Conservation (phyloP, 1,140 invertebrate species). For the Drosophila asahinai region DNA sequence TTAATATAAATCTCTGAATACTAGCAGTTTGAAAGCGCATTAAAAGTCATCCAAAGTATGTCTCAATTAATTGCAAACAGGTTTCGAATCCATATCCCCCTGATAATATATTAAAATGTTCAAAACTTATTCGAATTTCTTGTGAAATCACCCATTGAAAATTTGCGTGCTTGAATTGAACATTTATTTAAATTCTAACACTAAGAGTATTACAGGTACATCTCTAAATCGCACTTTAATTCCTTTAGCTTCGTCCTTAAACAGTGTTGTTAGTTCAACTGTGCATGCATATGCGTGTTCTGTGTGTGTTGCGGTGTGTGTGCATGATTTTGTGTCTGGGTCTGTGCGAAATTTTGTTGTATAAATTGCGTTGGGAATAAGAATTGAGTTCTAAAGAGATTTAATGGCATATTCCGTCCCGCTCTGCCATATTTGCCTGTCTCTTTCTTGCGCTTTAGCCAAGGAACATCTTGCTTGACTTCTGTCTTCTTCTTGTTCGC, state of each 20-base stretch:
- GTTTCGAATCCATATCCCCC: not conserved
- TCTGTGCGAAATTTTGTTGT: conserved; percentile 75
- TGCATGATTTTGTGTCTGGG: conserved; percentile 37
- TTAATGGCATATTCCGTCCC: conserved; percentile 73
- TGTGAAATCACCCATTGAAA: not conserved
- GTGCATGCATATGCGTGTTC: conserved; percentile 1
- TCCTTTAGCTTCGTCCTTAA: conserved; percentile 7
- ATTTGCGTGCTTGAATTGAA: not conserved
- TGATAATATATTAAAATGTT: not conserved
- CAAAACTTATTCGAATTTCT: not conserved
- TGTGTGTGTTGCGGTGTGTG: conserved; percentile 8
- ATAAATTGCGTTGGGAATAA: conserved; percentile 84
- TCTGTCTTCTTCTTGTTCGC: conserved; percentile 15
- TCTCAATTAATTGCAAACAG: not conserved
- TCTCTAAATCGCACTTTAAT: not conserved
- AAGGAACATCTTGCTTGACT: conserved; percentile 44
- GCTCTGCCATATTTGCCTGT: conserved; percentile 12
- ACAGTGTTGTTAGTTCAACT: conserved; percentile 13
- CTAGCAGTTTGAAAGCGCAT: not conserved
- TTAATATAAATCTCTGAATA: no score
- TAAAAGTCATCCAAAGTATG: not conserved
- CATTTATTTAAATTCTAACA: no score
- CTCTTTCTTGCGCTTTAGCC: conserved; percentile 10
- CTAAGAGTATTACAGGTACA: conserved; percentile 27
- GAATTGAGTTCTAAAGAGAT: conserved; percentile 84